Evolutionary conservation across 2,888 invertebrate species (phyloP).

Genomic region (Mesochorus sp.): DNA sequence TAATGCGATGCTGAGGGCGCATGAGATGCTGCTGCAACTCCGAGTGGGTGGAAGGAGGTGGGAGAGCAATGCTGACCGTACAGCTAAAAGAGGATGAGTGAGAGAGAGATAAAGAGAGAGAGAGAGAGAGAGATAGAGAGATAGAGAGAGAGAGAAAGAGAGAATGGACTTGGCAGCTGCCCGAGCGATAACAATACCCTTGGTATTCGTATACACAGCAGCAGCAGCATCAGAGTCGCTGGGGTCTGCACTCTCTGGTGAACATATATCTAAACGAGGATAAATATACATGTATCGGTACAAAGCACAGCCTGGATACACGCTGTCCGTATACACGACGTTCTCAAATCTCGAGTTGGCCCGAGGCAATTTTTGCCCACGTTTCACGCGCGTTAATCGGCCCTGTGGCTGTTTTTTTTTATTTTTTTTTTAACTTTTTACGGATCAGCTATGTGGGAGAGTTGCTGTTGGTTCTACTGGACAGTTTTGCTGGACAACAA

Average conservation of each 20-base stretch:
- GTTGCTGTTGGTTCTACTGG: conserved; percentile 35
- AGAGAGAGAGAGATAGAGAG: neutral
- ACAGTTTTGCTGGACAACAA: conserved; percentile 42
- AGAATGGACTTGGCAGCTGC: conserved; percentile 73
- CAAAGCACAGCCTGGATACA: conserved; percentile 7
- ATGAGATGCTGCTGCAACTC: conserved; percentile 12
- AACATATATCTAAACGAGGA: conserved; percentile 39
- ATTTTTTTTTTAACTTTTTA: conserved; percentile 41
- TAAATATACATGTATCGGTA: conserved; percentile 43
- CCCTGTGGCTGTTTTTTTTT: conserved; percentile 49
- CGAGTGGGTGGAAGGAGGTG: conserved; percentile 26
- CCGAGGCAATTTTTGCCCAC: conserved; percentile 69
- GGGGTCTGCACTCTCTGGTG: conserved; percentile 15
- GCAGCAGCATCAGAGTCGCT: conserved; percentile 52
- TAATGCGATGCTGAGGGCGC: too few species aligned
- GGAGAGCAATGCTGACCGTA: conserved; percentile 18
- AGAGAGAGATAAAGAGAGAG: neutral
- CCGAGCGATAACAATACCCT: conserved; percentile 75
- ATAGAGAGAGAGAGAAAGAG: conserved; percentile 47
- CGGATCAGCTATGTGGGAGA: conserved; percentile 23
- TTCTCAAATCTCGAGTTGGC: conserved; percentile 73
- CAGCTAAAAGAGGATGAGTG: neutral
- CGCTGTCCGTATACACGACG: conserved; percentile 55
- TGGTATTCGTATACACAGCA: conserved; percentile 71
- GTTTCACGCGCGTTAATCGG: conserved; percentile 71